These are phyloP conservation scores for Drosophila erecta DNA, from an alignment of 1,140 invertebrate species.

Conservation along the genomic window DNA sequence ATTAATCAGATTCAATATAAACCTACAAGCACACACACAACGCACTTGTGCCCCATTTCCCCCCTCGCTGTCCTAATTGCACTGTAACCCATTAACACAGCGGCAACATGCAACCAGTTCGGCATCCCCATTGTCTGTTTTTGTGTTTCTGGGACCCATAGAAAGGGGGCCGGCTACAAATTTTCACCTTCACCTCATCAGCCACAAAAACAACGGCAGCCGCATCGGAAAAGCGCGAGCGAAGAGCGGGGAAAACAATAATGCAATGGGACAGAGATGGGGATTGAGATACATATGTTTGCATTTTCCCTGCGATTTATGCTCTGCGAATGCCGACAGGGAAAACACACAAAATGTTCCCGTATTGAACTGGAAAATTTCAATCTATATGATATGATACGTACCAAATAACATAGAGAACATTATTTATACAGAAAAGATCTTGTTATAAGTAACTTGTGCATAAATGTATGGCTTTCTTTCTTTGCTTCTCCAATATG, in stretches of 20 bases:
- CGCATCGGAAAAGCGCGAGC: slow-evolving; percentile 28
- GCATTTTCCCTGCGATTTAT: slow-evolving; percentile 15
- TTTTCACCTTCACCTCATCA: slow-evolving; percentile 78
- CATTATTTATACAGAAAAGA: no score
- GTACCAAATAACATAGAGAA: no score
- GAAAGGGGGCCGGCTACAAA: slow-evolving; percentile 47
- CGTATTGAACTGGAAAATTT: background rate
- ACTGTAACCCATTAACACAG: slow-evolving; percentile 78
- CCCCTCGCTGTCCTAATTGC: slow-evolving; percentile 71
- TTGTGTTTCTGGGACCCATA: slow-evolving; percentile 6
- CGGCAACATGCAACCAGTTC: slow-evolving; percentile 38
- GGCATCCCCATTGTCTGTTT: slow-evolving; percentile 55
- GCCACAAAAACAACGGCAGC: slow-evolving; percentile 36
- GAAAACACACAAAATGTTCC: background rate
- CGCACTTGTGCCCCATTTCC: background rate
- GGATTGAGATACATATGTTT: slow-evolving; percentile 15
- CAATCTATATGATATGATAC: background rate
- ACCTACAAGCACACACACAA: background rate
- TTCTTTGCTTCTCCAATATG: no score
- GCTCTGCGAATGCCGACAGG: background rate
- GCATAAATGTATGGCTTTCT: no score
- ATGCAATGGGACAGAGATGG: slow-evolving; percentile 20
- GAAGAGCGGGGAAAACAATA: slow-evolving; percentile 28
- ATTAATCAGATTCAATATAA: slow-evolving; percentile 53
- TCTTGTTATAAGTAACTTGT: no score